Evolutionary conservation across 2,113 vertebrate species (phyloP).

Genomic region (Seriola quinqueradiata): DNA sequence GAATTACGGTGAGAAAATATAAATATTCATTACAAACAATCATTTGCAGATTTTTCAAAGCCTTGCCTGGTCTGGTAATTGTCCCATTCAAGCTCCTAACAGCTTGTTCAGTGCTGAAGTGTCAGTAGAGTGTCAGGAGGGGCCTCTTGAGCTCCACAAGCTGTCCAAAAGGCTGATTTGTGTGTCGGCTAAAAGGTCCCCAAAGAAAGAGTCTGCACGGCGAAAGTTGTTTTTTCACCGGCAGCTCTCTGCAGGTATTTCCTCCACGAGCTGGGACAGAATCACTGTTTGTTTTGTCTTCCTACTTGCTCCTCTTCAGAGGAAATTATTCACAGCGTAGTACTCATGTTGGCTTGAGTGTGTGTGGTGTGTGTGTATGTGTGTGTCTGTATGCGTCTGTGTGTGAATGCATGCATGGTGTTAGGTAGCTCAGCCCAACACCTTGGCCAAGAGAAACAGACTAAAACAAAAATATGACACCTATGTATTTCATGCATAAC

Average conservation of each 20-base stretch:
- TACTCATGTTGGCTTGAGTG: constrained; percentile 38
- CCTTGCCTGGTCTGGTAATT: constrained; percentile 8
- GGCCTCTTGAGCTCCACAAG: constrained; percentile 53
- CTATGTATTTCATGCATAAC: constrained; percentile 22
- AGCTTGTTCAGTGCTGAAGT: constrained; percentile 56
- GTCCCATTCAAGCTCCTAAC: constrained; percentile 49
- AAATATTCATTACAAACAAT: not conserved
- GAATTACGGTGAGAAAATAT: constrained; percentile 9
- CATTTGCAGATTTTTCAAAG: constrained; percentile 16
- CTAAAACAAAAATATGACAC: not conserved
- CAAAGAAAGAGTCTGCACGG: constrained; percentile 63
- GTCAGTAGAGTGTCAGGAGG: constrained; percentile 38
- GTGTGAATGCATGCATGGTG: constrained; percentile 21
- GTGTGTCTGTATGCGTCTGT: constrained; percentile 12
- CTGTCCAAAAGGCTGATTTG: constrained; percentile 68
- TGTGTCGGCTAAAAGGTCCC: constrained; percentile 73
- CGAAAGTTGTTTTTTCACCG: constrained; percentile 67
- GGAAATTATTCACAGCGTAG: constrained; percentile 64
- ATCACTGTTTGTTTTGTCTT: constrained; percentile 80
- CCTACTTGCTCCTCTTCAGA: constrained; percentile 61
- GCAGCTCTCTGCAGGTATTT: constrained; percentile 82
- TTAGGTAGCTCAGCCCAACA: constrained; percentile 20
- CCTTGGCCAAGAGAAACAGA: constrained; percentile 17
- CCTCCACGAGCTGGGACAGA: constrained; percentile 71
- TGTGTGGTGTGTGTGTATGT: not conserved